Conservation (phyloP, 37 sponge, comb jelly and placozoan genomes). For the Crambe crambe region DNA sequence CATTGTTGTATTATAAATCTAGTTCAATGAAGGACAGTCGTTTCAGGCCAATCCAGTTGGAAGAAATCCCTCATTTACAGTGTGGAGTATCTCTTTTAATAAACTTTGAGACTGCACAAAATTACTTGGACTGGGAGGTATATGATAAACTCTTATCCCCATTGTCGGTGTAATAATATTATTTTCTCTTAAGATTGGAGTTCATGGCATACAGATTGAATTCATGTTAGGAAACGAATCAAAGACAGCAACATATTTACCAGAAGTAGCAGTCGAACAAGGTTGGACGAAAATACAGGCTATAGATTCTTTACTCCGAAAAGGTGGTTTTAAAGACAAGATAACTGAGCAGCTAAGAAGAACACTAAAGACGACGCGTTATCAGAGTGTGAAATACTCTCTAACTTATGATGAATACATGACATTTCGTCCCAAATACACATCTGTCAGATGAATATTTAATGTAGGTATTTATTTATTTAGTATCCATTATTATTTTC, state of each 20-base stretch:
- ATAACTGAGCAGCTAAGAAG: slow-evolving; percentile 71
- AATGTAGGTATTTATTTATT: slow-evolving; percentile 2
- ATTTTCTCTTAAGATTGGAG: slow-evolving; percentile 69
- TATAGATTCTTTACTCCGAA: slow-evolving; percentile 87
- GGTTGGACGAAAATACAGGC: slow-evolving; percentile 92
- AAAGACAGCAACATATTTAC: slow-evolving; percentile 95
- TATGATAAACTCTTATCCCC: background rate
- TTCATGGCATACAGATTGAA: slow-evolving; percentile 97
- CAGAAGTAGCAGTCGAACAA: slow-evolving; percentile 95
- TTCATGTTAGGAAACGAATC: slow-evolving; percentile 34
- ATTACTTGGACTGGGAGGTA: slow-evolving; percentile 97
- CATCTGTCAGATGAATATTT: background rate
- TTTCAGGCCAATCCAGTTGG: slow-evolving; percentile 78
- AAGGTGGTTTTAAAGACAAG: slow-evolving; percentile 82
- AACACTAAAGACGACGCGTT: slow-evolving; percentile 72
- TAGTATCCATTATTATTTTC: background rate
- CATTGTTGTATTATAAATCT: too few relatives aligned
- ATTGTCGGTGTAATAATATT: background rate
- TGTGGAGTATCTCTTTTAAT: slow-evolving; percentile 93
- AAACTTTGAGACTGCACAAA: slow-evolving; percentile 76
- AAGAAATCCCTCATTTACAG: slow-evolving; percentile 80
- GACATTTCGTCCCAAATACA: background rate
- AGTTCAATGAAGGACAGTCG: slow-evolving; percentile 96
- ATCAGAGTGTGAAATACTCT: slow-evolving; percentile 85
- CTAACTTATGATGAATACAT: slow-evolving; percentile 83